phyloP scores from a whole-genome alignment of 2,888 invertebrate genomes.

The Thymelicus lineola region DNA sequence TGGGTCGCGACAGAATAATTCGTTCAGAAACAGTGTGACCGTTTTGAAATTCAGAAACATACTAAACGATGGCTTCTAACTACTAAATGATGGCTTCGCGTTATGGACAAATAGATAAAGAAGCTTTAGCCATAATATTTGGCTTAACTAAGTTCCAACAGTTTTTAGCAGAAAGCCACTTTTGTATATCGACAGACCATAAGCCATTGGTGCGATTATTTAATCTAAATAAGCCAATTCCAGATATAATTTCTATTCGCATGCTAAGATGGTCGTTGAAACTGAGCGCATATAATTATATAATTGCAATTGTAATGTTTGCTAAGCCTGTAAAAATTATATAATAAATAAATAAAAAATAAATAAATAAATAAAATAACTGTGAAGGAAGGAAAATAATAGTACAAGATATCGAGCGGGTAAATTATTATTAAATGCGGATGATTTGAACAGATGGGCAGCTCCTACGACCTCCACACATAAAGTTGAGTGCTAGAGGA shows the following conservation, averaged over 20 bases:
- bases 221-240: background rate
- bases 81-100: too few relatives aligned
- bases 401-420: slow-evolving; percentile 12
- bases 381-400: too few relatives aligned
- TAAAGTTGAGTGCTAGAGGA: slow-evolving; percentile 2
- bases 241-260: slow-evolving; percentile 14
- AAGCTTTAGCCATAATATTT: slow-evolving; percentile 45
- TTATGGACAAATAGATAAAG: too few relatives aligned
- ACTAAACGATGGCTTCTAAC: too few relatives aligned
- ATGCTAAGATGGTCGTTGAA: slow-evolving; percentile 27
- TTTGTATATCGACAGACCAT: slow-evolving; percentile 40
- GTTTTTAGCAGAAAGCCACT: slow-evolving; percentile 36
- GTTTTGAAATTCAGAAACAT: too few relatives aligned
- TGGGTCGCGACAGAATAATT: too few relatives aligned
- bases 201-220: slow-evolving; percentile 23
- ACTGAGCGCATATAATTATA: slow-evolving; percentile 21
- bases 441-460: slow-evolving; percentile 19
- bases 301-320: too few relatives aligned
- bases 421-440: slow-evolving; percentile 17
- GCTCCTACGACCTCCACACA: background rate
- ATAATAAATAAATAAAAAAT: too few relatives aligned
- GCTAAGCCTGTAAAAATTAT: too few relatives aligned
- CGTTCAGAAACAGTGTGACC: too few relatives aligned
- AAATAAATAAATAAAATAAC: too few relatives aligned
- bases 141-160: slow-evolving; percentile 41